These are phyloP conservation scores for Petrocephalus schoutedeni DNA, from an alignment of 2,797 vertebrate genomes.

Conservation along the genomic window DNA sequence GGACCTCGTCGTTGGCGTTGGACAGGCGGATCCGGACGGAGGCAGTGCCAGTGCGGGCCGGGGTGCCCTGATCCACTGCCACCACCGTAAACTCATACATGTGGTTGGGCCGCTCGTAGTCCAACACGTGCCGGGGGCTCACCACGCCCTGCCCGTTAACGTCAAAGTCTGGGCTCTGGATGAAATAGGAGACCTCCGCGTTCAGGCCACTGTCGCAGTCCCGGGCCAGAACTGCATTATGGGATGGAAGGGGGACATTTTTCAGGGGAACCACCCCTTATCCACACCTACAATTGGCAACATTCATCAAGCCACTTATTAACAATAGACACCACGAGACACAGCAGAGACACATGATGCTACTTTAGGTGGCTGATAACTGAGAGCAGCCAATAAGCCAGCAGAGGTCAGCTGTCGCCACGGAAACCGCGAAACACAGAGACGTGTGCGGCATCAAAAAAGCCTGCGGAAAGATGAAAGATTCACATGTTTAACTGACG, in stretches of 20 bases:
- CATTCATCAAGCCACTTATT: not conserved
- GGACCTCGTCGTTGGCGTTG: constrained; percentile 78
- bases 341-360: constrained; percentile 19
- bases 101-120: constrained; percentile 79
- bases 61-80: constrained; percentile 73
- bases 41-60: constrained; percentile 75
- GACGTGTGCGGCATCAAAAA: not conserved
- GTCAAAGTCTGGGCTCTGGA: constrained; percentile 73
- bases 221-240: constrained; percentile 64
- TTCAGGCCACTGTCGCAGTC: constrained; percentile 81
- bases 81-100: constrained; percentile 82
- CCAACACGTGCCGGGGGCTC: constrained; percentile 67
- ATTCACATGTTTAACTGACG: constrained; percentile 12
- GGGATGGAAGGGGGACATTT: not conserved
- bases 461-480: not conserved
- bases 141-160: constrained; percentile 70
- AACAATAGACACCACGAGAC: not conserved
- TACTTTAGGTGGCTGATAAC: not conserved
- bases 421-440: constrained; percentile 11
- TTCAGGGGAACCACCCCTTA: not conserved
- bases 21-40: constrained; percentile 72
- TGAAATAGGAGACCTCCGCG: constrained; percentile 74
- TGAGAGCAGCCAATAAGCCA: not conserved
- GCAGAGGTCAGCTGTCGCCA: constrained; percentile 25
- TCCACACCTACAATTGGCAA: not conserved